Evolutionary conservation across 1,140 invertebrate species (phyloP).

Genomic region (Psix sp.): DNA sequence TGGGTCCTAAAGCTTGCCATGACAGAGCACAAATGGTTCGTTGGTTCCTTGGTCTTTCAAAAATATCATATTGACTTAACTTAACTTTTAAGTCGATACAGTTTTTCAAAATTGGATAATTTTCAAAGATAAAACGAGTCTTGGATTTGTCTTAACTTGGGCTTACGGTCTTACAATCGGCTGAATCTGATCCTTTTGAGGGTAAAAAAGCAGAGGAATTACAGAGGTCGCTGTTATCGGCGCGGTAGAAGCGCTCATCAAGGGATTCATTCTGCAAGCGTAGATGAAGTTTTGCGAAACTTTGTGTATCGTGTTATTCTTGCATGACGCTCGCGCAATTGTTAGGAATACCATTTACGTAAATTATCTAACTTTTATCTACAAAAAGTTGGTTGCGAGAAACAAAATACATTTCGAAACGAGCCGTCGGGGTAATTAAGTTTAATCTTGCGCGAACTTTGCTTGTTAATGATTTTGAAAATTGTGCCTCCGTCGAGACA

Average conservation of each 20-base stretch:
- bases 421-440: conserved; percentile 12
- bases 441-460: conserved; percentile 19
- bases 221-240: conserved; percentile 19
- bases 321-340: conserved; percentile 31
- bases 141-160: too few species aligned
- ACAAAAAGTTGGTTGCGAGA: conserved; percentile 10
- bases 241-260: not conserved
- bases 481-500: not conserved
- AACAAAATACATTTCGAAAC: not conserved
- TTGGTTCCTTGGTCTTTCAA: too few species aligned
- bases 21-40: too few species aligned
- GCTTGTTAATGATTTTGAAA: conserved; percentile 3
- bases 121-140: too few species aligned
- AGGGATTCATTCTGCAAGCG: conserved; percentile 11
- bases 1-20: not conserved
- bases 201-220: conserved; percentile 9
- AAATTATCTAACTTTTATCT: conserved; percentile 38
- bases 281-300: conserved; percentile 17
- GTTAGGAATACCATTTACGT: conserved; percentile 28
- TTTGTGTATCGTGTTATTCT: conserved; percentile 28
- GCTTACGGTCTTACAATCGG: too few species aligned
- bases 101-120: too few species aligned
- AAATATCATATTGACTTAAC: too few species aligned
- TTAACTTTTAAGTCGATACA: too few species aligned
- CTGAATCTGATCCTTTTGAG: too few species aligned